Evolutionary conservation across 2,888 invertebrate species (phyloP), one percentile per base, ranked within the genome.

Genomic region (Tipula confusa): DNA sequence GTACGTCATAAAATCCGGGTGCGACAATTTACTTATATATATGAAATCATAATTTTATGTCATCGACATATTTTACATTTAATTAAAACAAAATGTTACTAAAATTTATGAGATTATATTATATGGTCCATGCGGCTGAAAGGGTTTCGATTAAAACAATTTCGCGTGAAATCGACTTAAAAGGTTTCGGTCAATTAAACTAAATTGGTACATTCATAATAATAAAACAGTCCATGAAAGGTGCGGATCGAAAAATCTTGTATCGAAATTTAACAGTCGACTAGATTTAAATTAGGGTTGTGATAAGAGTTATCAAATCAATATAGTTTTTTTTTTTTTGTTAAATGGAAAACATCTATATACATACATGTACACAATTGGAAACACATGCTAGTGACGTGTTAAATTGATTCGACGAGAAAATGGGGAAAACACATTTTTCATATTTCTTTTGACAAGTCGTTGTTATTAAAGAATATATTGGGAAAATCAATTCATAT

Each of bases 11-110:
- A 3, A n/a, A n/a, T 43, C 43, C 43, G 3, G 2, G 43, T 43
- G 43, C 43, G 9, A 15, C 0, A 43, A n/a, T 18, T 64, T 64
- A 64, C 64, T 43, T 43, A 24, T 15, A 24, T 48, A 9, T 64
- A 64, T 64, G 64, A 64, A 64, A 64, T 64, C 64, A 64, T 64
- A 64, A 64, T 64, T 64, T 64, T 64, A 64, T 64, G 64, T 64
- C 64, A 18, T 24, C 64, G 24, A 64, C 64, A 64, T 24, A 64
- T 64, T 64, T 64, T 64, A 24, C 64, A 9, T 64, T 64, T 64
- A 64, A 64, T 64, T 64, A 64, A 64, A 64, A 64, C 5, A 24
- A 48, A 48, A 18, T 18, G 48, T 43, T 24, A n/a, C n/a, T 64
- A 5, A 0, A 64, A 64, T 64, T 64, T 64, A 64, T 24, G 18